phyloP scores from a whole-genome alignment of 1,140 invertebrate species.

The Colletes gigas region DNA sequence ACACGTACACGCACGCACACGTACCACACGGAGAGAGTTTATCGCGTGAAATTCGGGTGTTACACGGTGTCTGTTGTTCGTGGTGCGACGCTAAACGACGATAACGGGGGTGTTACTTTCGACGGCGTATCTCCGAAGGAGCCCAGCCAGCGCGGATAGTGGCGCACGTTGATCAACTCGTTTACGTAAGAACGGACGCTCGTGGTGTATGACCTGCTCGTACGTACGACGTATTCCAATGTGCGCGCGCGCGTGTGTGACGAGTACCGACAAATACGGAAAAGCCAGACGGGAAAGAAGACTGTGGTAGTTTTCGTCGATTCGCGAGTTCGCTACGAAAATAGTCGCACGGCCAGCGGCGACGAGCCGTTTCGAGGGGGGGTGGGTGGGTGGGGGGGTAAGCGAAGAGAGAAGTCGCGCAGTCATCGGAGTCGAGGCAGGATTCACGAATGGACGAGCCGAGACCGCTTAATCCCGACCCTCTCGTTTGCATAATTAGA shows the following conservation, averaged over 20 bases:
- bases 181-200: slow-evolving; percentile 63
- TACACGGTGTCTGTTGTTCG: slow-evolving; percentile 15
- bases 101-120: slow-evolving; percentile 42
- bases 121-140: slow-evolving; percentile 32
- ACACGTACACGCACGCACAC: too few relatives aligned
- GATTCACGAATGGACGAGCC: slow-evolving; percentile 65
- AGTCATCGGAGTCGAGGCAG: slow-evolving; percentile 27
- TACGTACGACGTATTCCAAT: slow-evolving; percentile 42
- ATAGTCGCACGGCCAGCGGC: slow-evolving; percentile 2
- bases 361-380: background rate
- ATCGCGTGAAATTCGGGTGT: slow-evolving; percentile 20
- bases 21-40: too few relatives aligned
- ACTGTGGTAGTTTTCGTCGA: slow-evolving; percentile 48
- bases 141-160: slow-evolving; percentile 14
- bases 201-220: slow-evolving; percentile 13
- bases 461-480: slow-evolving; percentile 58
- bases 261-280: slow-evolving; percentile 39
- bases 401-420: background rate
- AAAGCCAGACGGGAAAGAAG: slow-evolving; percentile 39
- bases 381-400: background rate
- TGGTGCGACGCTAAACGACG: slow-evolving; percentile 11
- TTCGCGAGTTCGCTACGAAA: slow-evolving; percentile 46
- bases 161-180: slow-evolving; percentile 47
- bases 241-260: slow-evolving; percentile 58
- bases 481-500: slow-evolving; percentile 69